Percentiles rank a stretch among this genome's conserved stretches.
phyloP scores from a whole-genome alignment of 2,888 invertebrate genomes.

The Rhogogaster chlorosoma region DNA sequence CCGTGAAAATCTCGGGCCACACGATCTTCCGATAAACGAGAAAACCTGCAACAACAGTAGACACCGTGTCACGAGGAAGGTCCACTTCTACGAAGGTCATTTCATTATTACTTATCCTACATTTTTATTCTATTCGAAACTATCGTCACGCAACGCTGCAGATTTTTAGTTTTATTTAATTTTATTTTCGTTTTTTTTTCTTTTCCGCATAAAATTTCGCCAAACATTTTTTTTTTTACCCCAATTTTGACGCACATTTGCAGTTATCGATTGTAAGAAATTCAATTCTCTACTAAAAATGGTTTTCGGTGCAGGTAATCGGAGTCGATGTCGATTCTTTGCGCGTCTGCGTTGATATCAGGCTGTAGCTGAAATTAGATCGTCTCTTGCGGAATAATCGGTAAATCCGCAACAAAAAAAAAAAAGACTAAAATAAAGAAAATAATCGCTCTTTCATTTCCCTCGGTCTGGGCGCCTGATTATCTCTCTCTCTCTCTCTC shows the following conservation, averaged over 20 bases:
- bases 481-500: background rate
- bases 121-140: too few relatives aligned
- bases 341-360: too few relatives aligned
- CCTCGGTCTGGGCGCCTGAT: background rate
- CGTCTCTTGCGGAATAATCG: background rate
- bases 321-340: too few relatives aligned
- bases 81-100: slow-evolving; percentile 72
- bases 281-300: too few relatives aligned
- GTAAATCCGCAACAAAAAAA: background rate
- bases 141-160: too few relatives aligned
- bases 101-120: background rate
- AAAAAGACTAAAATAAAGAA: background rate
- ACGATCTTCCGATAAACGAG: slow-evolving; percentile 76
- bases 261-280: background rate
- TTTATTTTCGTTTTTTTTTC: too few relatives aligned
- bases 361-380: too few relatives aligned
- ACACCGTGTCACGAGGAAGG: slow-evolving; percentile 70
- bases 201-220: too few relatives aligned
- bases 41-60: slow-evolving; percentile 63
- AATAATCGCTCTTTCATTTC: slow-evolving; percentile 4
- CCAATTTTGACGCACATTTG: background rate
- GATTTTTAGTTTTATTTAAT: too few relatives aligned
- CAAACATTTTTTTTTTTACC: too few relatives aligned
- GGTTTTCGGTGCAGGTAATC: too few relatives aligned
- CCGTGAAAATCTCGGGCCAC: slow-evolving; percentile 80